Conservation (phyloP, 2,113 vertebrate species). For the Alouatta palliata region DNA sequence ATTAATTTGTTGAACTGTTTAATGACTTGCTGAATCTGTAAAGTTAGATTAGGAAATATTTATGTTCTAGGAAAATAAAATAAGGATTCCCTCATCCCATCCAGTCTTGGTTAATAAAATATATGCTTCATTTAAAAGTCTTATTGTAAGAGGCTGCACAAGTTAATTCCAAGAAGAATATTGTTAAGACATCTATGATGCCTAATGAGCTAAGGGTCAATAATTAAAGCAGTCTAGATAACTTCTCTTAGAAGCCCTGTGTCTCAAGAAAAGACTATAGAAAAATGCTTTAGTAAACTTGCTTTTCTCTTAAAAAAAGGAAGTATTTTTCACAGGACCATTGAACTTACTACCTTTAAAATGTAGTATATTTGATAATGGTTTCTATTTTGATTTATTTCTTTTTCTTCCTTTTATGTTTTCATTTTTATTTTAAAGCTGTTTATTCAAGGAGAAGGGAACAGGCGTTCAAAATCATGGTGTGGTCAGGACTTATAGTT, state of each 20-base stretch:
- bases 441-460: background rate
- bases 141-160: background rate
- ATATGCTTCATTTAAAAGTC: background rate
- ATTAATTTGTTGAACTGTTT: background rate
- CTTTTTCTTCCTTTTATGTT: background rate
- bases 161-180: background rate
- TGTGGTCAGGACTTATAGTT: background rate
- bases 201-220: background rate
- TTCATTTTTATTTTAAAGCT: background rate
- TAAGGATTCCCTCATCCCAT: background rate
- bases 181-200: background rate
- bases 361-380: background rate
- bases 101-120: background rate
- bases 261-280: background rate
- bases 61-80: slow-evolving; percentile 4
- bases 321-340: background rate
- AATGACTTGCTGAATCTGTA: background rate
- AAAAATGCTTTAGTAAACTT: background rate
- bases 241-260: background rate
- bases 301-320: background rate
- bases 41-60: slow-evolving; percentile 31
- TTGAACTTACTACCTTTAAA: background rate
- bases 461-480: background rate
- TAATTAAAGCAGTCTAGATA: background rate
- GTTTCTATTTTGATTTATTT: background rate